phyloP scores from a whole-genome alignment of 1,140 invertebrate species.

The Musca domestica region DNA sequence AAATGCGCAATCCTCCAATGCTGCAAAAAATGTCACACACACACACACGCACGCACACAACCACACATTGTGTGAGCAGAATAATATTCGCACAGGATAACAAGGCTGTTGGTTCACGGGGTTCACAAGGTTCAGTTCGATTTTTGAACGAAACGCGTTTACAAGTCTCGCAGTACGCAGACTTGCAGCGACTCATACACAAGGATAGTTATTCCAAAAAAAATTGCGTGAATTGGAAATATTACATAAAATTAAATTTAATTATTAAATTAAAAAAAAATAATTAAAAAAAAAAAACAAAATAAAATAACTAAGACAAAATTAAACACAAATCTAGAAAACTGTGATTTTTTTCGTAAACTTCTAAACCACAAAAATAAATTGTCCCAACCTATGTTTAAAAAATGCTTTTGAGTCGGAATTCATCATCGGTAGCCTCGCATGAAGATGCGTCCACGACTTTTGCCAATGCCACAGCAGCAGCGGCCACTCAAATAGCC shows the following conservation, averaged over 20 bases:
- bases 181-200: too few species aligned
- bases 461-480: slow-evolving; percentile 1
- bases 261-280: background rate
- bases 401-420: slow-evolving; percentile 43
- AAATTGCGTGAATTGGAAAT: background rate
- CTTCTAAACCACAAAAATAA: background rate
- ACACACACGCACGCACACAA: background rate
- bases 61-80: background rate
- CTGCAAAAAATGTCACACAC: background rate
- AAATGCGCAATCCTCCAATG: slow-evolving; percentile 15
- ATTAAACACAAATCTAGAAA: background rate
- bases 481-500: background rate
- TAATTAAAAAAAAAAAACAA: background rate
- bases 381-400: background rate
- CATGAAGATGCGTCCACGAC: slow-evolving; percentile 20
- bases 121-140: slow-evolving; percentile 13
- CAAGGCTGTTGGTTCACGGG: background rate
- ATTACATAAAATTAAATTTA: background rate
- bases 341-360: slow-evolving; percentile 10
- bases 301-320: background rate
- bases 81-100: background rate
- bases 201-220: background rate
- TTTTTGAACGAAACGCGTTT: slow-evolving; percentile 18
- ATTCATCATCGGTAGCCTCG: slow-evolving; percentile 25
- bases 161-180: slow-evolving; percentile 5